Conservation (phyloP, 2,888 invertebrate genomes). For the Galeopsomyia nigrocyanea region DNA sequence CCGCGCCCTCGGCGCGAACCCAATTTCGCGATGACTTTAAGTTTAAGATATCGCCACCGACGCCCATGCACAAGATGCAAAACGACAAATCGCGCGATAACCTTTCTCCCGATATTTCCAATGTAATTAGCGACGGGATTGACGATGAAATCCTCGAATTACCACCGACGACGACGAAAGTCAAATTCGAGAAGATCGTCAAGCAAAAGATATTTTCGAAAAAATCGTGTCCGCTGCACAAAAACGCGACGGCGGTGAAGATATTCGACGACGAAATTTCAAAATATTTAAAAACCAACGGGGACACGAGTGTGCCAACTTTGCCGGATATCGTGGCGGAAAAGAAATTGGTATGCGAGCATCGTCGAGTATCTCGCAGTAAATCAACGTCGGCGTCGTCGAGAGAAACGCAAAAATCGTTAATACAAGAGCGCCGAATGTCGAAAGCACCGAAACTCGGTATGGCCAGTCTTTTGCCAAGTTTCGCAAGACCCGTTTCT, state of each 20-base stretch:
- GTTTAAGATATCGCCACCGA: slow-evolving; percentile 49
- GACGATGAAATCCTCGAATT: neutral
- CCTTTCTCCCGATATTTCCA: neutral
- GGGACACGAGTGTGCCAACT: neutral
- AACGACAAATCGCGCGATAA: slow-evolving; percentile 3
- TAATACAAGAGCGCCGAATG: neutral
- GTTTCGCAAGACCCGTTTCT: slow-evolving; percentile 46
- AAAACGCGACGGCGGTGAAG: slow-evolving; percentile 37
- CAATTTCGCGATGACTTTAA: slow-evolving; percentile 44
- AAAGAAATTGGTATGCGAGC: neutral
- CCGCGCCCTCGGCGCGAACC: slow-evolving; percentile 10
- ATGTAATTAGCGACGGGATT: no score
- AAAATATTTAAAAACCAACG: slow-evolving; percentile 38
- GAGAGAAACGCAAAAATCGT: neutral
- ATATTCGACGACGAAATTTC: slow-evolving; percentile 51
- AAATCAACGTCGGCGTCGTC: slow-evolving; percentile 12
- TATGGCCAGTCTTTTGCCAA: slow-evolving; percentile 44
- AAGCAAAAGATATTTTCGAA: slow-evolving; percentile 43
- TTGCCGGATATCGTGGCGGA: slow-evolving; percentile 29
- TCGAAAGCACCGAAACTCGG: slow-evolving; percentile 45
- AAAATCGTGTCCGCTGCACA: slow-evolving; percentile 49
- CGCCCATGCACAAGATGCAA: slow-evolving; percentile 24
- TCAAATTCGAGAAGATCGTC: neutral
- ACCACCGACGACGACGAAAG: neutral
- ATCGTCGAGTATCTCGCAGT: neutral